phyloP scores from a whole-genome alignment of 2,888 invertebrate genomes.

The Euproctis similis region DNA sequence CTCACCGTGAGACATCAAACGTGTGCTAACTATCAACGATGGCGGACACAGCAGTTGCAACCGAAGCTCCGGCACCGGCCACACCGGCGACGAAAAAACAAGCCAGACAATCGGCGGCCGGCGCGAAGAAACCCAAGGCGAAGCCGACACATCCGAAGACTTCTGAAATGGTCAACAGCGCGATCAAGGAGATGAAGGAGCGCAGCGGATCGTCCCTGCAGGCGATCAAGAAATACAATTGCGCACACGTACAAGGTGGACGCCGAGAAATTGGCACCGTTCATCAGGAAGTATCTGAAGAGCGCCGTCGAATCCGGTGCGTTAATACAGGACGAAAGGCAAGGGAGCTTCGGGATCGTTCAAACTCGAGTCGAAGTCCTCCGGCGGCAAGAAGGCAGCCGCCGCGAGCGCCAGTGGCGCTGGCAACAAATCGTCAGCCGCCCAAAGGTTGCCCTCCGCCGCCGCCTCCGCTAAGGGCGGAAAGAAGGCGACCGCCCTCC shows the following conservation, averaged over 20 bases:
- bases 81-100: conserved; percentile 33
- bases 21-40: too few species aligned
- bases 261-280: conserved; percentile 71
- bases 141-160: conserved; percentile 43
- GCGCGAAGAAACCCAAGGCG: conserved; percentile 23
- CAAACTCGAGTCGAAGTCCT: conserved; percentile 69
- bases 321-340: neutral
- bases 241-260: conserved; percentile 76
- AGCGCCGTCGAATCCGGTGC: conserved; percentile 2
- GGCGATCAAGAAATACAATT: conserved; percentile 79
- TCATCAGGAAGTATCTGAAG: conserved; percentile 62
- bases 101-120: conserved; percentile 20
- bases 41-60: conserved; percentile 36
- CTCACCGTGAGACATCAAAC: too few species aligned
- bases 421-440: conserved; percentile 10
- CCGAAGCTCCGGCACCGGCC: conserved; percentile 34
- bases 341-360: conserved; percentile 1
- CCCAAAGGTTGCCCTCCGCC: conserved; percentile 7
- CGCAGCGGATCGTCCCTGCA: conserved; percentile 75
- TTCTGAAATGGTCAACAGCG: conserved; percentile 72
- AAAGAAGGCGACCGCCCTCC: conserved; percentile 19
- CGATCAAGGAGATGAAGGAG: conserved; percentile 69
- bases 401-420: neutral
- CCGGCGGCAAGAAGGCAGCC: too few species aligned
- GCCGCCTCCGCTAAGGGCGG: conserved; percentile 20